Base-by-base conservation (phyloP, 2,797 vertebrate species). In the Notoglanidium macrostoma region DNA sequence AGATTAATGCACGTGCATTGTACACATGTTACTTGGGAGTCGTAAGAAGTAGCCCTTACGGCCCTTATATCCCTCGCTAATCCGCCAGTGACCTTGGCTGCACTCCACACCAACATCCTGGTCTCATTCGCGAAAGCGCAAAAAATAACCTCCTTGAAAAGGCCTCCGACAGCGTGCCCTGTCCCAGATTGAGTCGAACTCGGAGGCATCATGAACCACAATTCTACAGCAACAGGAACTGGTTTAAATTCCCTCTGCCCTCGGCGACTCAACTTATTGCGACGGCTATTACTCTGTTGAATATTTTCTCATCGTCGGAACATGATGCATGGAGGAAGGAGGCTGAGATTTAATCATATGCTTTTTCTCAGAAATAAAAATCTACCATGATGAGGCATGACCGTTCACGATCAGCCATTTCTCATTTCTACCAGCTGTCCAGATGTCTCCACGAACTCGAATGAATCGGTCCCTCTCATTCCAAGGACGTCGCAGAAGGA, bases 1-100 rank as follows among this genome's bases (percentile, higher is more conserved):
- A 55, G 44, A 86, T 72, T 76, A 40, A 35, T n/a, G 55, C 65
- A 74, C 78, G 59, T 8, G 51, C 92, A 94, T 23, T 49, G 44
- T 63, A 85, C 83, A 49, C 49, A 49, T 63, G 54, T 84, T 63
- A 85, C 68, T 81, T 29, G 68, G 14, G 67, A 72, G 54, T 59
- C 19, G 21, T 67, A 65, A 85, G 84, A 65, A 83, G 77, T 57
- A 80, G 59, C 32, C 83, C 57, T 73, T 73, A 65, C 40, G n/a
- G 72, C 40, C 84, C 77, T 86, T 88, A 76, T 82, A 68, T 72
- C 51, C 84, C 78, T 83, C 44, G 83, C 70, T 88, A 88, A 88
- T 78, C 83, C 72, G 40, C 40, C 63, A 74, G 79, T 88, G 84
- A 83, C 84, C 85, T 86, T 32, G 81, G 63, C 54, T 83, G 87